Base-by-base conservation (phyloP, 2,797 vertebrate genomes). In the Melanotaenia maccullochi region DNA sequence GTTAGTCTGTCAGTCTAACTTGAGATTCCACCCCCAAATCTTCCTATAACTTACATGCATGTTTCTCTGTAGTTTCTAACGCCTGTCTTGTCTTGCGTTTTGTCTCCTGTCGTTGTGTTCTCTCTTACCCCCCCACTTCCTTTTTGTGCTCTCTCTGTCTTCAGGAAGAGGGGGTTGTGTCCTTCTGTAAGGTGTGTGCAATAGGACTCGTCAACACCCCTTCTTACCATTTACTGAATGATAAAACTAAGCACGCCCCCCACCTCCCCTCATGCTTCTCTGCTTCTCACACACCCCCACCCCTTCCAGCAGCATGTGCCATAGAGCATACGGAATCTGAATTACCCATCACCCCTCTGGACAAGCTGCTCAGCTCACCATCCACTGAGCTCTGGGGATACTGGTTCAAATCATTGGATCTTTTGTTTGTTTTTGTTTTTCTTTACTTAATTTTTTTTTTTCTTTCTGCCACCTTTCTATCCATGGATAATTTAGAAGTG, bases 131-230 rank as follows among this genome's bases (percentile, higher is more conserved):
- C 71, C 83, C 74, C 42, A 12, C 87, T 85, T 88, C 82, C 88
- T 87, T 86, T 90, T 85, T 92, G 89, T 91, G 85, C 89, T 93
- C 82, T 93, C 89, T 92, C 94, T 96, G 82, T 90, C 87, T 93
- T 90, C 97, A 98, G 97, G 97, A 98, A 94, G 97, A 99, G 96
- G 97, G 96, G 94, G 95, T 96, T 94, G 96, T 97, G 95, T 96
- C 96, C 95, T 98, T 95, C 95, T 99, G 96, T 94, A 97, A 99
- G 97, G 98, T 99, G 97, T 98, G 98, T 99, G 90, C 70, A 88
- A 82, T 88, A 92, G 92, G 90, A 90, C 87, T 89, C 75, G 81
- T 86, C 83, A 87, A 86, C 87, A 87, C 88, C 87, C 81, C 77
- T 90, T 80, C 77, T 85, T 72, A 58, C 85, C 89, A 89, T 91